phyloP scores from a whole-genome alignment of 2,113 vertebrate genomes.

The mouse (Mus musculus) region GRCm39 chr4:24743501-24744000 shows the following conservation, averaged over 20 bases:
- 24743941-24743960: constrained; percentile 99
- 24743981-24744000: not conserved
- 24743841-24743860: constrained; percentile 89
- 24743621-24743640: not conserved
- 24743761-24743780: not conserved
- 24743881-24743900: constrained; percentile 95
- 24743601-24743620: not conserved
- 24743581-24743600: not conserved
- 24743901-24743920: constrained; percentile 96
- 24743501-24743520: not conserved
- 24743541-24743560: not conserved
- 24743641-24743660: constrained; percentile 35
- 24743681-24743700: constrained; percentile 33
- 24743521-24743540: not conserved
- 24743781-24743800: not conserved
- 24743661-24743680: constrained; percentile 14
- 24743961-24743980: constrained; percentile 90
- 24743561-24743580: not conserved
- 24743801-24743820: not conserved
- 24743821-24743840: not conserved
- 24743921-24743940: constrained; percentile 98
- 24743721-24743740: not conserved
- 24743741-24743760: constrained; percentile 32
- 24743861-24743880: constrained; percentile 98
- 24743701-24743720: not conserved